Evolutionary conservation across 1,140 invertebrate genomes (phyloP), one percentile per base, ranked within the genome.

Genomic region (Chlorops oryzae): DNA sequence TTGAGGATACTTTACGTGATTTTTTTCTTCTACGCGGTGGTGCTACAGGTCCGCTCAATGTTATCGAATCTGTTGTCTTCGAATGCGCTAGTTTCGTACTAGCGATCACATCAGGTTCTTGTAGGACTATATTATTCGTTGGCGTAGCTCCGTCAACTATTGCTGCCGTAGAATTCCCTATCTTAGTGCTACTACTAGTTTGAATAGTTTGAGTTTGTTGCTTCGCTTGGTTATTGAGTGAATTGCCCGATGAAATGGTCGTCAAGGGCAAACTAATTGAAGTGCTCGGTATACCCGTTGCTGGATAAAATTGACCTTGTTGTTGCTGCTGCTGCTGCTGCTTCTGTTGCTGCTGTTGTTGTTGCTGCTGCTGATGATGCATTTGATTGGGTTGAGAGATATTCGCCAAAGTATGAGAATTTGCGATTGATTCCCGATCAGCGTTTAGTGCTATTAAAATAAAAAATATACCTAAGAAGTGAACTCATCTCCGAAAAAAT

Each of bases 91-190:
- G 60, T 75, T 95, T 95, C 47, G 92, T 92, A 73, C 92, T 95
- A 41, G 90, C 88, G 51, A 96, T 91, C 57, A 96, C 87, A 75
- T 96, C 92, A 21, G 92, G 92, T 72, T 95, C 91, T 72, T 87
- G 84, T 62, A 85, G 65, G 37, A 76, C 65, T 39, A 73, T 66
- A 53, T 51, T 52, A 21, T 41, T 47, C 9, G 22, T 39, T 43
- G 7, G 6, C 9, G 37, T 27, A 27, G 40, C 21, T 22, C 27
- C 20, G 15, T 22, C 22, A 23, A 32, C n/a, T 5, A 51, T 21
- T 3, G 44, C 27, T 3, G 28, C 28, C 20, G 37, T 13, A 18
- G 17, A n/a, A n/a, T n/a, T n/a, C n/a, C n/a, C n/a, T n/a, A n/a
- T n/a, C n/a, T n/a, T n/a, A n/a, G 42, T 28, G 3, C 42, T n/a